These are phyloP conservation scores for Python bivittatus DNA, from an alignment of 2,113 vertebrate species.

Conservation along the genomic window DNA sequence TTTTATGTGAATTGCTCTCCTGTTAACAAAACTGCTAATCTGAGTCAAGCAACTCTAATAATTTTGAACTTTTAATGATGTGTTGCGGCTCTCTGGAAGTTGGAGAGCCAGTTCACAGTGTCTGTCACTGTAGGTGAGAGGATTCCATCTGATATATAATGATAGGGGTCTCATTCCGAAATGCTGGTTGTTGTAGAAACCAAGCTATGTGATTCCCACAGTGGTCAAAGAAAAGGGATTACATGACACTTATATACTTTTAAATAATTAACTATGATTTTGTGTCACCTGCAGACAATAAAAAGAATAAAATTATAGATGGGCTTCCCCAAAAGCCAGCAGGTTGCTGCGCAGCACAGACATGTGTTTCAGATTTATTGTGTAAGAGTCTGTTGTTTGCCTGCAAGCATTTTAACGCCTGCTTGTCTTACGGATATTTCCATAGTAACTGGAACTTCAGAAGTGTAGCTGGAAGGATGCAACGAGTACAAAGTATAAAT, in stretches of 20 bases:
- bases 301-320: neutral
- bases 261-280: neutral
- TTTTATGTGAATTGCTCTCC: neutral
- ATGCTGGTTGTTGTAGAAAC: slow-evolving; percentile 2
- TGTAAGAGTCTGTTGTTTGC: slow-evolving; percentile 38
- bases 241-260: neutral
- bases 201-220: neutral
- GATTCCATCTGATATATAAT: slow-evolving; percentile 4
- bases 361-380: neutral
- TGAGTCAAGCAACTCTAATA: neutral
- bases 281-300: neutral
- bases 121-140: neutral
- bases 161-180: neutral
- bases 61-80: neutral
- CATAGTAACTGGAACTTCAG: slow-evolving; percentile 32
- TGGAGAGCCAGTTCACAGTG: neutral
- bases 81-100: neutral
- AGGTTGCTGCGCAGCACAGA: neutral
- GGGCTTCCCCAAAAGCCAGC: neutral
- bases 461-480: slow-evolving; percentile 1
- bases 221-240: neutral
- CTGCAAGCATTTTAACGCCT: slow-evolving; percentile 40
- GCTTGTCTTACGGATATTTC: slow-evolving; percentile 49
- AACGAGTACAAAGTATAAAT: neutral
- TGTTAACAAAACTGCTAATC: neutral